phyloP scores from a whole-genome alignment of 2,888 invertebrate species.

The Hydropsyche betteni region DNA sequence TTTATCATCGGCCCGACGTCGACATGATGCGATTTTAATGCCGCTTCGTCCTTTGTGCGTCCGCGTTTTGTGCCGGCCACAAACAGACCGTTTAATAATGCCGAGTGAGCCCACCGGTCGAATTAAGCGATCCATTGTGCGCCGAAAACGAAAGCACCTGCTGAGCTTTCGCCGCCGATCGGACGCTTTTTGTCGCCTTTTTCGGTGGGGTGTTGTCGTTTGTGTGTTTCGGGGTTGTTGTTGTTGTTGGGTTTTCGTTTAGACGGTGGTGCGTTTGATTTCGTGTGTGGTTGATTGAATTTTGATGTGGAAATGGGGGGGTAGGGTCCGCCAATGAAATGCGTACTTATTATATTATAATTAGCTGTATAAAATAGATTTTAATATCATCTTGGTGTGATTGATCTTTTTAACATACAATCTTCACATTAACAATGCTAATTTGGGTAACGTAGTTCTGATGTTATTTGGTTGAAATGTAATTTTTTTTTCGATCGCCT shows the following conservation, averaged over 20 bases:
- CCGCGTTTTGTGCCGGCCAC: constrained; percentile 23
- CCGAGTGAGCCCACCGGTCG: constrained; percentile 10
- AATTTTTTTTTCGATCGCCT: too few relatives aligned
- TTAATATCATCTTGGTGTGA: too few relatives aligned
- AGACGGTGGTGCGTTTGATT: too few relatives aligned
- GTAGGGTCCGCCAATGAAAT: too few relatives aligned
- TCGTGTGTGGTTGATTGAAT: too few relatives aligned
- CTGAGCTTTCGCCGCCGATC: neutral
- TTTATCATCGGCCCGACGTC: constrained; percentile 26
- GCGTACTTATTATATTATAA: too few relatives aligned
- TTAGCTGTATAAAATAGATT: too few relatives aligned
- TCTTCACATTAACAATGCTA: too few relatives aligned
- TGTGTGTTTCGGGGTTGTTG: neutral
- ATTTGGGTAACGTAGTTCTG: too few relatives aligned
- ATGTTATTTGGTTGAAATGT: too few relatives aligned
- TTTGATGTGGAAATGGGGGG: too few relatives aligned
- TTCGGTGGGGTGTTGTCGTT: neutral
- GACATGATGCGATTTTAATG: constrained; percentile 43
- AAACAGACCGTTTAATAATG: constrained; percentile 32
- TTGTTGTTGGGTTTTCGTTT: neutral
- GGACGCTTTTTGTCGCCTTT: neutral
- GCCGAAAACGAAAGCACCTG: neutral
- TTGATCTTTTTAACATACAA: too few relatives aligned
- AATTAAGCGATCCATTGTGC: constrained; percentile 21
- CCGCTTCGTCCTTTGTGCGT: constrained; percentile 14